Conservation (phyloP, 2,797 vertebrate species). For the Poecilia wingei region DNA sequence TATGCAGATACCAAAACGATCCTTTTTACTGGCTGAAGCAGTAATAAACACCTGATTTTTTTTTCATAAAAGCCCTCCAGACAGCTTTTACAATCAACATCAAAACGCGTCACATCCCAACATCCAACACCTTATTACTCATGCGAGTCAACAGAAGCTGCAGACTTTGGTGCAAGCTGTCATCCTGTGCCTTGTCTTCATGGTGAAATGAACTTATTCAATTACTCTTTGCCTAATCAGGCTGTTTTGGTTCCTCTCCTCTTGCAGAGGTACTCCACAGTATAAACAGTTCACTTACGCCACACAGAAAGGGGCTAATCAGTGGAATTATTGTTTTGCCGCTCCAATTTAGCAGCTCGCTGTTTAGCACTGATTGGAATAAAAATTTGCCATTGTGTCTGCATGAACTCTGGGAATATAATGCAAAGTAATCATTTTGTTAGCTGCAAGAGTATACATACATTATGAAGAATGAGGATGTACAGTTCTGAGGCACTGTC, state of each 20-base stretch:
- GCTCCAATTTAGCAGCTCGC: constrained; percentile 99
- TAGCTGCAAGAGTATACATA: constrained; percentile 74
- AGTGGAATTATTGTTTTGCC: constrained; percentile 99
- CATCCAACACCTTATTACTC: constrained; percentile 79
- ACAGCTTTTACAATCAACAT: constrained; percentile 34
- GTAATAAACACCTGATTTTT: constrained; percentile 34
- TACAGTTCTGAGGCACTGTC: constrained; percentile 51
- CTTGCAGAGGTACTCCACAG: constrained; percentile 99
- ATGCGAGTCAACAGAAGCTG: constrained; percentile 90
- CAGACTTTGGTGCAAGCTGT: constrained; percentile 95
- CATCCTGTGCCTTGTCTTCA: constrained; percentile 95
- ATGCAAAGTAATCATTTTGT: constrained; percentile 81
- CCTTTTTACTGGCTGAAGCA: constrained; percentile 24
- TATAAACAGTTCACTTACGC: constrained; percentile 99
- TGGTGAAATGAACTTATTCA: constrained; percentile 99
- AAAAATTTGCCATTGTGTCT: constrained; percentile 92
- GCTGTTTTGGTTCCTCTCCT: constrained; percentile 99
- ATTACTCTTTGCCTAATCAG: constrained; percentile 99
- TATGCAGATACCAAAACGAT: constrained; percentile 7
- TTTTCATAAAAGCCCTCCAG: constrained; percentile 22
- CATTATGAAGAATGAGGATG: constrained; percentile 69
- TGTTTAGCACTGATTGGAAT: constrained; percentile 99
- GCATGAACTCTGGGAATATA: constrained; percentile 81
- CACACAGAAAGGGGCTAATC: constrained; percentile 99
- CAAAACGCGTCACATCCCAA: constrained; percentile 34